Base-by-base conservation (phyloP, 2,113 vertebrate species). In the Empidonax alnorum region DNA sequence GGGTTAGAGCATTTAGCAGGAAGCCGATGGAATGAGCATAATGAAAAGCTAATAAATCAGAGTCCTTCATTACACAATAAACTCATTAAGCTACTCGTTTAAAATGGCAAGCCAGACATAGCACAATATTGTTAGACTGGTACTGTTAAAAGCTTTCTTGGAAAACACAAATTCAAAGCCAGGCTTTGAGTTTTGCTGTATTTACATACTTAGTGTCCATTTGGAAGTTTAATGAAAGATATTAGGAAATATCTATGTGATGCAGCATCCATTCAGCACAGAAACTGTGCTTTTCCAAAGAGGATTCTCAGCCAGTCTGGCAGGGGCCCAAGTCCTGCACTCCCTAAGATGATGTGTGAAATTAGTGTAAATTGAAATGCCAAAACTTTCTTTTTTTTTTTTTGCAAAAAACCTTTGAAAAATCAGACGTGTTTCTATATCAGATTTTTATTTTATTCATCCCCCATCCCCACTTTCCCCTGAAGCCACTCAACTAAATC, bases 11-110 rank as follows among this genome's bases (percentile, higher is more conserved):
- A 94, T 97, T 97, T 97, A 97, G 91, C 81, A 65, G 87, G 94
- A 94, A 96, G 97, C 93, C 86, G 97, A 97, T 87, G 85, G 96
- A 92, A 97, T 46, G 93, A 97, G 84, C 94, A 55, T 97, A 96
- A 97, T 92, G 94, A 96, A 97, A 95, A 97, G 89, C 95, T 96
- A 97, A 97, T 97, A 98, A 97, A 97, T 96, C 96, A 94, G 87
- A 94, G 82, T 89, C 83, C 91, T 96, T 97, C 94, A 96, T 89
- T 97, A 97, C 91, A 97, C 58, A 95, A 93, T 95, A 96, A 96
- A 97, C 85, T 96, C 96, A 95, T 97, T 97, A 96, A 83, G 90
- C 35, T 24, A 52, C 85, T 91, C 88, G 4, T 61, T 78, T 75
- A 74, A 96, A 96, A 95, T 31, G 87, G 84, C 58, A 91, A 96